A percentile compares a stretch with the other conserved stretches of the same genome.
These are phyloP conservation scores for Periphyllus acericola DNA, from an alignment of 2,888 invertebrate species.

Conservation along the genomic window DNA sequence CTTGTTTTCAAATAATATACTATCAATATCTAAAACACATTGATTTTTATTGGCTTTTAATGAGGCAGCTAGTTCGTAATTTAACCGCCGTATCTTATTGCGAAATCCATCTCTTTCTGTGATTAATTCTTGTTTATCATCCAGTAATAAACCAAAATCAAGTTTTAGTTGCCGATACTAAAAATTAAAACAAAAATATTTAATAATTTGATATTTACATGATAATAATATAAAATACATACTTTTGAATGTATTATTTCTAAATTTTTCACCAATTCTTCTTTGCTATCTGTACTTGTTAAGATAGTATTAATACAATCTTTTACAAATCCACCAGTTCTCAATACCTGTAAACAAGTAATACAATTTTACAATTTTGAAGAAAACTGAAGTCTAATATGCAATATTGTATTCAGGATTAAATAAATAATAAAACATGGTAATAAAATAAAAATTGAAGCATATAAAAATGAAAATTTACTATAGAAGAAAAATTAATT, in stretches of 20 bases:
- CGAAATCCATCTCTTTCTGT: conserved; percentile 85
- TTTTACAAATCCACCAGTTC: conserved; percentile 65
- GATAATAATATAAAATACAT: neutral
- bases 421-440: too few relatives aligned
- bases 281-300: conserved; percentile 47
- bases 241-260: conserved; percentile 58
- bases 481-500: too few relatives aligned
- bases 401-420: too few relatives aligned
- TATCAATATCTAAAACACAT: conserved; percentile 77
- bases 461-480: neutral
- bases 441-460: neutral
- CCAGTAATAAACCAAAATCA: conserved; percentile 81
- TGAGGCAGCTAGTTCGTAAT: conserved; percentile 81
- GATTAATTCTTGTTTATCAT: conserved; percentile 85
- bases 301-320: conserved; percentile 53
- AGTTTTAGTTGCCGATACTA: conserved; percentile 74
- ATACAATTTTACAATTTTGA: neutral
- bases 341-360: conserved; percentile 67
- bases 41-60: conserved; percentile 70
- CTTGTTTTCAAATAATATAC: conserved; percentile 83
- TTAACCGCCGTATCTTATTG: conserved; percentile 82
- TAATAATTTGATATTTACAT: neutral
- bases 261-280: conserved; percentile 58
- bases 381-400: neutral
- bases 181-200: neutral